Evolutionary conservation across 2,797 vertebrate genomes (phyloP).

Genomic region (Nannoperca obscura): DNA sequence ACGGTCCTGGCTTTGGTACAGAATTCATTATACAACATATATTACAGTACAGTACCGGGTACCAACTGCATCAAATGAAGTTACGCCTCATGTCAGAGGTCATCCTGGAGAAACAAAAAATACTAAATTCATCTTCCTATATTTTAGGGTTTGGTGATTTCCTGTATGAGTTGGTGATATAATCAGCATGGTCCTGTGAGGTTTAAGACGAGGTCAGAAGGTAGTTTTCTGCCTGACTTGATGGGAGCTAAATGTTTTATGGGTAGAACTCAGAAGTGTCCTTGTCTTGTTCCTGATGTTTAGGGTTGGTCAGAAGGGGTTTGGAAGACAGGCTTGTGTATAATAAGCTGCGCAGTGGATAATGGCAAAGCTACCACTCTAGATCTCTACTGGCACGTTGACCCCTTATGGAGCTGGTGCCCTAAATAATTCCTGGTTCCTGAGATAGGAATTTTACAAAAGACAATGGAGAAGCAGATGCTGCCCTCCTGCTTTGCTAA

Average conservation of each 20-base stretch:
- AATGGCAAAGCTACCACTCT: neutral
- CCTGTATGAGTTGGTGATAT: conserved; percentile 15
- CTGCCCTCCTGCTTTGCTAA: conserved; percentile 29
- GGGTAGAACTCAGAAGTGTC: conserved; percentile 12
- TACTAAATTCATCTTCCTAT: conserved; percentile 26
- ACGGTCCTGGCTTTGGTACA: conserved; percentile 39
- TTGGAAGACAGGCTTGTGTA: conserved; percentile 26
- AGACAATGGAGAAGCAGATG: conserved; percentile 12
- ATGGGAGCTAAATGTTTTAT: conserved; percentile 32
- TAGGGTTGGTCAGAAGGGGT: conserved; percentile 9
- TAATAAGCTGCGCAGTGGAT: conserved; percentile 39
- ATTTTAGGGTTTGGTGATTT: conserved; percentile 36
- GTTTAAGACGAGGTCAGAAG: conserved; percentile 10
- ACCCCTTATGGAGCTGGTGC: conserved; percentile 8
- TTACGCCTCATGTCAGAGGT: conserved; percentile 43
- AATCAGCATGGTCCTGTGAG: conserved; percentile 16
- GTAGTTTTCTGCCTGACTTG: conserved; percentile 40
- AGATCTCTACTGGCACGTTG: conserved; percentile 13
- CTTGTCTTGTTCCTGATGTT: conserved; percentile 44
- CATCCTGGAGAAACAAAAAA: conserved; percentile 41
- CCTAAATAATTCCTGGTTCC: conserved; percentile 5
- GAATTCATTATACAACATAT: conserved; percentile 35
- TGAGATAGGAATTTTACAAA: conserved; percentile 22
- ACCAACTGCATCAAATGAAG: conserved; percentile 55
- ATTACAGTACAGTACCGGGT: conserved; percentile 17